Conservation (phyloP, 1,140 invertebrate species). For the Trichomalopsis sarcophagae region DNA sequence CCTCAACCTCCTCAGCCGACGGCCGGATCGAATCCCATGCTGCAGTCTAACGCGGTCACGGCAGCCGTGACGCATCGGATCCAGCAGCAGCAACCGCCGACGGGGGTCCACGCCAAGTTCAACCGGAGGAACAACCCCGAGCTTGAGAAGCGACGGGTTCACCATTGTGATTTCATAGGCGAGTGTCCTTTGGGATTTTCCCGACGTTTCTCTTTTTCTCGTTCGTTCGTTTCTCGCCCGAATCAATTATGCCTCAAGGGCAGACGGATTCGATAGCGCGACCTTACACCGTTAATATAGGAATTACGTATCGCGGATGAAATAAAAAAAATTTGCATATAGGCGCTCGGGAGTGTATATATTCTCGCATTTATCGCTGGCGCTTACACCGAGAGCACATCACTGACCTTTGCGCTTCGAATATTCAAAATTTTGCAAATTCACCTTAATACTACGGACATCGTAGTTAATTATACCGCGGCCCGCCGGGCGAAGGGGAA, state of each 20-base stretch:
- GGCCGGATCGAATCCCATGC: constrained; percentile 79
- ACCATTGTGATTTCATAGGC: constrained; percentile 97
- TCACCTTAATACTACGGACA: not conserved
- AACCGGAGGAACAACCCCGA: constrained; percentile 97
- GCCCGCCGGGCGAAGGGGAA: too few relatives aligned
- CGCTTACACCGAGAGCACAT: too few relatives aligned
- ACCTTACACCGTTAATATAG: too few relatives aligned
- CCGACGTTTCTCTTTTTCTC: not conserved
- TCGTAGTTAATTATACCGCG: not conserved
- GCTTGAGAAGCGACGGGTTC: constrained; percentile 93
- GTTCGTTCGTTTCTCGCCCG: too few relatives aligned
- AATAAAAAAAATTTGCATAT: too few relatives aligned
- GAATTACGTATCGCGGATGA: too few relatives aligned
- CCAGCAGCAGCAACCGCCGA: constrained; percentile 78
- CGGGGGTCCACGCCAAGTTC: constrained; percentile 80
- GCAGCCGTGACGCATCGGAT: constrained; percentile 76
- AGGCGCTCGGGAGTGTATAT: too few relatives aligned
- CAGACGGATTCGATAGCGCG: too few relatives aligned
- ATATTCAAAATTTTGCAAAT: not conserved
- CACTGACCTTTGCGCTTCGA: too few relatives aligned
- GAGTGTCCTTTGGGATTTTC: constrained; percentile 65
- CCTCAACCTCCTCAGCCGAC: constrained; percentile 74
- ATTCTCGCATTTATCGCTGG: too few relatives aligned
- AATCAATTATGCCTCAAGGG: too few relatives aligned
- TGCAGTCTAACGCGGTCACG: constrained; percentile 87